These are phyloP conservation scores for Carpatolechia fugitivella DNA, from an alignment of 2,888 invertebrate species.

Conservation along the genomic window DNA sequence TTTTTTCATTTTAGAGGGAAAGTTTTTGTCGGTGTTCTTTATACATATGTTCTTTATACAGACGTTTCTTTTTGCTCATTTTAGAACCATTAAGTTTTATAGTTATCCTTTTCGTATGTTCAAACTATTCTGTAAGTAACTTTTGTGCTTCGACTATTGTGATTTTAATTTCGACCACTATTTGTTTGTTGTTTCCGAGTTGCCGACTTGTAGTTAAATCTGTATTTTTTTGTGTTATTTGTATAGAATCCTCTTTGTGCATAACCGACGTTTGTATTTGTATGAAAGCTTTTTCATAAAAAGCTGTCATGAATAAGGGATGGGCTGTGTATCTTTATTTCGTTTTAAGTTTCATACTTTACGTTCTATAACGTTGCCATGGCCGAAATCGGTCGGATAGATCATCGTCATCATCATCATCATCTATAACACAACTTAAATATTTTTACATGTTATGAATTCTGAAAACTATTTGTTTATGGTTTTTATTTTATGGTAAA, in stretches of 20 bases:
- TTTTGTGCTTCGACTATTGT: slow-evolving; percentile 29
- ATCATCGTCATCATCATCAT: no score
- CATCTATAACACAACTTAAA: no score
- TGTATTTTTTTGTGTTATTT: slow-evolving; percentile 6
- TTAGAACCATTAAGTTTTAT: slow-evolving; percentile 37
- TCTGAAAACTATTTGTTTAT: no score
- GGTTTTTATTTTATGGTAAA: no score
- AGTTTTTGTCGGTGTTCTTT: slow-evolving; percentile 36
- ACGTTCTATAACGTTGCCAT: no score
- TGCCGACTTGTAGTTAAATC: slow-evolving; percentile 10
- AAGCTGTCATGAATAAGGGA: slow-evolving; percentile 8
- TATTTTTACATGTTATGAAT: no score
- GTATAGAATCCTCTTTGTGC: slow-evolving; percentile 10
- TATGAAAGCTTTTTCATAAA: slow-evolving; percentile 2
- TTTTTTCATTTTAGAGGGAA: slow-evolving; percentile 31
- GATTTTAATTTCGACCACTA: slow-evolving; percentile 27
- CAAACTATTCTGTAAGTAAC: slow-evolving; percentile 29
- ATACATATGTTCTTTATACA: slow-evolving; percentile 23
- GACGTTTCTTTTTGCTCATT: slow-evolving; percentile 37
- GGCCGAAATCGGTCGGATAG: no score
- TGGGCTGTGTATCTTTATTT: slow-evolving; percentile 3
- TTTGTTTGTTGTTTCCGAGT: slow-evolving; percentile 28
- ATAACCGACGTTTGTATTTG: slow-evolving; percentile 12
- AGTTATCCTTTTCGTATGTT: slow-evolving; percentile 39
- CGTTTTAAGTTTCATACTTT: background rate